A percentile compares a stretch with the other conserved stretches of the same genome.
phyloP scores from a whole-genome alignment of 2,797 vertebrate species.

The Xyrichtys novacula region DNA sequence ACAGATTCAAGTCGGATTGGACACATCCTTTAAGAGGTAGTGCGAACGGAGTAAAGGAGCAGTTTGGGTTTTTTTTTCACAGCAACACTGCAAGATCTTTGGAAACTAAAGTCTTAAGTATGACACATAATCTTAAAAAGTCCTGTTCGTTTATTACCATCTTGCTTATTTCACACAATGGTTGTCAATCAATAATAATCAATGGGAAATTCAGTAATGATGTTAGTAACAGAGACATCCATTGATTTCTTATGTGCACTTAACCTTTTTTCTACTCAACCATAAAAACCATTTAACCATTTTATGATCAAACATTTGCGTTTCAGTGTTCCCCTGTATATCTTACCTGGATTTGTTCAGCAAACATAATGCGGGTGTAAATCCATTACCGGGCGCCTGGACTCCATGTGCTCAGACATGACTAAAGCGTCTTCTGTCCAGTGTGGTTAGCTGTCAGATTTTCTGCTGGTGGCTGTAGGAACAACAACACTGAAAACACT shows the following conservation, averaged over 20 bases:
- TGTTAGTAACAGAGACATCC: too few relatives aligned
- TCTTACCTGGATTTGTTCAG: background rate
- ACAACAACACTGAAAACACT: background rate
- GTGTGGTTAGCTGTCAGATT: conserved; percentile 36
- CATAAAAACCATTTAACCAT: too few relatives aligned
- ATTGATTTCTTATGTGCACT: too few relatives aligned
- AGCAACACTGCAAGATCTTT: background rate
- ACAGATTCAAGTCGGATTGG: too few relatives aligned
- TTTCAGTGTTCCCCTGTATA: background rate
- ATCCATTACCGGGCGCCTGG: too few relatives aligned
- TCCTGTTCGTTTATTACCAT: background rate
- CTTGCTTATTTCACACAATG: too few relatives aligned
- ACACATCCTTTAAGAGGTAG: too few relatives aligned
- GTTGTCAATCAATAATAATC: background rate
- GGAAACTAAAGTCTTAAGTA: background rate
- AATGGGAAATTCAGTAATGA: too few relatives aligned
- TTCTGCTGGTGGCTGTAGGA: conserved; percentile 1
- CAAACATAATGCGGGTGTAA: background rate
- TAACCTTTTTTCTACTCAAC: too few relatives aligned
- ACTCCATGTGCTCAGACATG: conserved; percentile 7
- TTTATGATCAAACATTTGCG: background rate
- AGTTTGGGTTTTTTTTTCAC: too few relatives aligned
- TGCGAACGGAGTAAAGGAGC: too few relatives aligned
- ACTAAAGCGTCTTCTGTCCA: background rate
- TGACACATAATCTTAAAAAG: background rate